phyloP scores from a whole-genome alignment of 2,797 vertebrate genomes.

The Danio choprae region DNA sequence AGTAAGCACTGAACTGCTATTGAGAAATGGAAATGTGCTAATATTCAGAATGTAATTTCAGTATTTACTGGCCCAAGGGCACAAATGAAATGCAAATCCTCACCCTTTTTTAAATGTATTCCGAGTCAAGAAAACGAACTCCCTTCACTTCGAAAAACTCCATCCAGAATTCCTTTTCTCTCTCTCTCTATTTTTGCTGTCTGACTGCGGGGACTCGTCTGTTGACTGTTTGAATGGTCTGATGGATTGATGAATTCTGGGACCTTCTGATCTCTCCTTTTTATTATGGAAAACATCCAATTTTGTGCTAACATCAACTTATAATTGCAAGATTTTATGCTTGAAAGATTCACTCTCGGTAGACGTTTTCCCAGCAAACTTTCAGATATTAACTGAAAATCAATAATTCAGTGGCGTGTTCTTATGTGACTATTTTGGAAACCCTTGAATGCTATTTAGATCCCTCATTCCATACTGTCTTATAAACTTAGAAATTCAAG shows the following conservation, averaged over 20 bases:
- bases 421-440: slow-evolving; percentile 14
- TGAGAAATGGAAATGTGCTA: slow-evolving; percentile 25
- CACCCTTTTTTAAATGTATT: slow-evolving; percentile 34
- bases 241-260: slow-evolving; percentile 24
- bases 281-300: slow-evolving; percentile 36
- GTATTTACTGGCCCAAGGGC: slow-evolving; percentile 32
- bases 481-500: background rate
- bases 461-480: background rate
- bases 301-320: slow-evolving; percentile 4
- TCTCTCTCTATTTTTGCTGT: background rate
- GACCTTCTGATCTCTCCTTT: slow-evolving; percentile 36
- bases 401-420: background rate
- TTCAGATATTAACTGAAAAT: slow-evolving; percentile 9
- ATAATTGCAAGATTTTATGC: slow-evolving; percentile 29
- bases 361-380: background rate
- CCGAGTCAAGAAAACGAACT: slow-evolving; percentile 22
- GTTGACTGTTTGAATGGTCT: slow-evolving; percentile 10
- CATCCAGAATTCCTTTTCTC: background rate
- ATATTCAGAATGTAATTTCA: slow-evolving; percentile 35
- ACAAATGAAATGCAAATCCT: slow-evolving; percentile 42
- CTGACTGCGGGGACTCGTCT: slow-evolving; percentile 19
- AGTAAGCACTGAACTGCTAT: slow-evolving; percentile 1
- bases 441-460: background rate
- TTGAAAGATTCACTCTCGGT: background rate
- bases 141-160: background rate